These are phyloP conservation scores for Zaprionus taronus DNA, from an alignment of 1,140 invertebrate genomes.

Conservation along the genomic window DNA sequence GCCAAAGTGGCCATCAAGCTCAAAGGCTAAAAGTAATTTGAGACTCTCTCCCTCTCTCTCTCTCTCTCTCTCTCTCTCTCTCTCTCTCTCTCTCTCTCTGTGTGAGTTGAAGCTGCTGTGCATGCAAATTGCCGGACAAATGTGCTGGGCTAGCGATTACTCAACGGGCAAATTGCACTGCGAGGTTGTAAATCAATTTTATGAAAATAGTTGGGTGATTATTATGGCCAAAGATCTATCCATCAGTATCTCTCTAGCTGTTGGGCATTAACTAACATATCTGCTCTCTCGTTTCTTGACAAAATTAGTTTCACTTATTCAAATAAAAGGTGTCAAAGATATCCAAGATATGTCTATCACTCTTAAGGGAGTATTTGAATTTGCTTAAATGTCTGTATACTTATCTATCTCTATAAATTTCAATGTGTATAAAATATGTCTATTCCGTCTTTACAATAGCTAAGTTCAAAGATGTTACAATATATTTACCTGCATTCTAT, in stretches of 20 bases:
- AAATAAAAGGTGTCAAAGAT: too few species aligned
- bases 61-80: neutral
- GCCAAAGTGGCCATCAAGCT: slow-evolving; percentile 43
- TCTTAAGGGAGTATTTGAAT: too few species aligned
- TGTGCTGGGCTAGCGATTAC: slow-evolving; percentile 30
- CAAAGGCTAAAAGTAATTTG: slow-evolving; percentile 51
- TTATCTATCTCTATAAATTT: too few species aligned
- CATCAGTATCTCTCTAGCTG: neutral
- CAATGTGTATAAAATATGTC: too few species aligned
- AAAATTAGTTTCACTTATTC: too few species aligned
- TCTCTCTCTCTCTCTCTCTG: neutral
- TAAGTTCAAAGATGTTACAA: too few species aligned
- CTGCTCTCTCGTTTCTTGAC: too few species aligned
- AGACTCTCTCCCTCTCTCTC: slow-evolving; percentile 7
- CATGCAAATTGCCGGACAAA: slow-evolving; percentile 33
- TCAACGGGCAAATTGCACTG: slow-evolving; percentile 19
- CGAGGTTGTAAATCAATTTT: slow-evolving; percentile 18
- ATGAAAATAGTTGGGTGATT: neutral
- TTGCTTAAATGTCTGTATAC: too few species aligned
- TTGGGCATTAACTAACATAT: neutral
- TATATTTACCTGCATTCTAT: too few species aligned
- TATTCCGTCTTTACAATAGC: too few species aligned
- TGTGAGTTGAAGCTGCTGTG: neutral
- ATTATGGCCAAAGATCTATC: neutral
- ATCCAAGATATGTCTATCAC: too few species aligned